Base-by-base conservation (phyloP, 2,888 invertebrate species). In the Brenthis hecate region DNA sequence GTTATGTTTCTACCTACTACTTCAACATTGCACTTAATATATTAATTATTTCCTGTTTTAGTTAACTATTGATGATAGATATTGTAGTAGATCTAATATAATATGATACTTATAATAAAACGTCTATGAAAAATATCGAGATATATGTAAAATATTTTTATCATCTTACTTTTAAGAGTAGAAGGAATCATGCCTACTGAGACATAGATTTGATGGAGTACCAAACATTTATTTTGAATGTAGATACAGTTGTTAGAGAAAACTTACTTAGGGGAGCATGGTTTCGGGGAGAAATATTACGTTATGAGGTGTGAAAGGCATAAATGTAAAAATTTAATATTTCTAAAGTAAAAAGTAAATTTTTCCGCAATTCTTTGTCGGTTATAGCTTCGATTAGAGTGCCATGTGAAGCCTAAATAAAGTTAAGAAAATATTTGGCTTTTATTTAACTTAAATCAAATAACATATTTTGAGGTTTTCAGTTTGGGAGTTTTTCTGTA, bases 261-360 rank as follows among this genome's bases (percentile, higher is more conserved):
- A 90, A 88, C 85, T 89, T 89, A 81, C 81, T 77, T 79, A 81
- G 82, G 82, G 85, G 83, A 87, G 84, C 86, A 84, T 83, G 79
- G 76, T 82, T 80, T 81, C 84, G 77, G 81, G 77, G 84, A 89
- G 88, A 92, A 89, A 91, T 91, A 92, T 92, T 91, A 91, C 91
- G 91, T 91, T 91, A 92, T 92, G 92, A 92, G 91, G 91, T 92
- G 92, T 92, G 85, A 92, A 92, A 89, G 85, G 86, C 89, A 92
- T 92, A 90, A 91, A 92, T 91, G 91, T 92, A 91, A 91, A 91
- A 90, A 91, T 89, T 91, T 90, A 91, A 92, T 91, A 91, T 91
- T 91, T 89, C 87, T 87, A 80, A 82, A 76, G 81, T 78, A 78
- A 82, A 85, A 83, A 85, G 84, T 82, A 76, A 85, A 83, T 86